These are phyloP conservation scores for Amphiprion percula DNA, from an alignment of 2,113 vertebrate genomes.

Conservation along the genomic window DNA sequence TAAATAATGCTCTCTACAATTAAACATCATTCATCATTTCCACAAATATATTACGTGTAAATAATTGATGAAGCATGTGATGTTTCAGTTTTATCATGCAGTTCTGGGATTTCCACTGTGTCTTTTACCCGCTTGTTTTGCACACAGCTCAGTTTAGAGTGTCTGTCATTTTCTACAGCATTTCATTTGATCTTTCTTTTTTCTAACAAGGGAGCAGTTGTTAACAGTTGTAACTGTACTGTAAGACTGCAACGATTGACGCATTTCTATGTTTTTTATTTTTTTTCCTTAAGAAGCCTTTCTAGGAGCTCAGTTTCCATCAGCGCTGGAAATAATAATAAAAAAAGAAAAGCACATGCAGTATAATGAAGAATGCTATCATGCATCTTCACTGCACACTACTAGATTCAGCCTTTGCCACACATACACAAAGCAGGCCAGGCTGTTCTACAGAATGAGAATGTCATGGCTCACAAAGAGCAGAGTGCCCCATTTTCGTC, in stretches of 20 bases:
- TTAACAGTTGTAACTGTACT: slow-evolving; percentile 42
- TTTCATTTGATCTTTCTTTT: slow-evolving; percentile 45
- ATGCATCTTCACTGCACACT: slow-evolving; percentile 46
- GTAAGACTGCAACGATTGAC: slow-evolving; percentile 14
- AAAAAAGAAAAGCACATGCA: slow-evolving; percentile 32
- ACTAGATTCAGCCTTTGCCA: slow-evolving; percentile 55
- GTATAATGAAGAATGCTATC: slow-evolving; percentile 51
- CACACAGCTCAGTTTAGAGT: slow-evolving; percentile 21
- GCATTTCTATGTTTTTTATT: slow-evolving; percentile 9
- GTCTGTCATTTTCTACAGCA: slow-evolving; percentile 20
- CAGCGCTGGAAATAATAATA: slow-evolving; percentile 4
- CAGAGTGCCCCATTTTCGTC: slow-evolving; percentile 69
- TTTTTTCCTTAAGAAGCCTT: slow-evolving; percentile 15
- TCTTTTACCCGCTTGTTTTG: slow-evolving; percentile 34
- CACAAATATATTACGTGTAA: slow-evolving; percentile 8
- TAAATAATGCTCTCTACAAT: slow-evolving; percentile 5
- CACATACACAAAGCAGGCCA: slow-evolving; percentile 60
- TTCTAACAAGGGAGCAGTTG: slow-evolving; percentile 27
- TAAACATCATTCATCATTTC: slow-evolving; percentile 1
- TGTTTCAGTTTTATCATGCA: slow-evolving; percentile 17
- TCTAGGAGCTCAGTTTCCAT: slow-evolving; percentile 34
- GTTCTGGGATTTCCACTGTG: slow-evolving; percentile 28
- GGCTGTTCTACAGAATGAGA: slow-evolving; percentile 60
- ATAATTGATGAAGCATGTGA: slow-evolving; percentile 31
- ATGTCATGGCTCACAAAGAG: slow-evolving; percentile 74